Base-by-base conservation (phyloP, 2,797 vertebrate species). In the Pipistrellus pipistrellus region DNA sequence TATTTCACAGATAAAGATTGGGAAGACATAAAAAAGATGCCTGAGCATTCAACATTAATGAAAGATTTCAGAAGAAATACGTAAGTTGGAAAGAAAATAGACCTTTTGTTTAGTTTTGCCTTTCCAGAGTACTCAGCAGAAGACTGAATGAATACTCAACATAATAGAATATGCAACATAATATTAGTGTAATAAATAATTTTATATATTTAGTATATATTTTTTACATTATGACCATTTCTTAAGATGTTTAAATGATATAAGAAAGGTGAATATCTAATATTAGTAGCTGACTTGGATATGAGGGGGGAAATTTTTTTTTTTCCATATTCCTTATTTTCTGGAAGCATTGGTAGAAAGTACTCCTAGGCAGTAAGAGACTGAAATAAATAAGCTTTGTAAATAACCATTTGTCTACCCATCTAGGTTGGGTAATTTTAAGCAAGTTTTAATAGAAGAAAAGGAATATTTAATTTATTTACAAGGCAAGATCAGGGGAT, bases 1-100 rank as follows among this genome's bases (percentile, higher is more conserved):
- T 97, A 92, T 98, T 98, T 98, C 95, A 97, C 98, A 99, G 99
- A 99, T 98, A 99, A 99, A 99, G 99, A 99, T 98, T 99, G 99
- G 99, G 99, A 99, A 98, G 99, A 99, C 98, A 99, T 99, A 97
- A 99, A 99, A 99, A 99, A 99, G 98, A 99, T 99, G 99, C 99
- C 99, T 0, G 99, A 99, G 98, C 99, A 99, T 98, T 99, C 99
- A 91, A 99, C 99, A 3, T 98, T 99, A 99, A 99, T 99, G 99
- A 99, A 99, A 99, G 99, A 99, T 98, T 99, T 99, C 97, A 99
- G 99, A 97, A 99, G 99, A 98, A 99, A 99, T 98, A 99, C 99
- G 99, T 99, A 98, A 99, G 99, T 99, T 95, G 95, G 85, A 57
- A 93, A 96, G 90, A 97, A 97, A 93, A 87, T 44, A 69, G 66